Conservation (phyloP, 2,888 invertebrate genomes). For the Drosophila monieri region DNA sequence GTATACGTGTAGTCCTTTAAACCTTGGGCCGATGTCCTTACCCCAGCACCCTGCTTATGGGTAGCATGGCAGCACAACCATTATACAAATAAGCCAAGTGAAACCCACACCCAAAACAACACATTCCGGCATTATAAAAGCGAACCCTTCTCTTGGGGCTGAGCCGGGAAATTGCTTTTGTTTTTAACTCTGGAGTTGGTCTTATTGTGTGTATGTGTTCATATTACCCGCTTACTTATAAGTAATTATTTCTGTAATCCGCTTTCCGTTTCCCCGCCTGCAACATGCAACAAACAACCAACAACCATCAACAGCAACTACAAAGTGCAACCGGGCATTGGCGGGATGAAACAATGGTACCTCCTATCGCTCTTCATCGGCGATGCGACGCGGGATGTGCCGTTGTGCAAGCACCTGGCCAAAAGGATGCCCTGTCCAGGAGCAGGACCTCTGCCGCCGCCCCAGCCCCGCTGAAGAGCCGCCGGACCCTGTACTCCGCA, state of each 20-base stretch:
- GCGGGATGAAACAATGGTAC: conserved; percentile 91
- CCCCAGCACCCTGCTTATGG: not conserved
- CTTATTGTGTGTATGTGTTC: conserved; percentile 38
- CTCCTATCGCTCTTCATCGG: conserved; percentile 93
- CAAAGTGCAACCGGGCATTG: conserved; percentile 88
- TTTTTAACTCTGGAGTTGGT: conserved; percentile 33
- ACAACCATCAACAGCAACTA: conserved; percentile 86
- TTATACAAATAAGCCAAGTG: conserved; percentile 11
- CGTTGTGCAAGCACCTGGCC: conserved; percentile 91
- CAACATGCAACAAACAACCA: conserved; percentile 19
- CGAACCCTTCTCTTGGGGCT: conserved; percentile 12
- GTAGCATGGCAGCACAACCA: conserved; percentile 1
- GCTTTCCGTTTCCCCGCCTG: conserved; percentile 61
- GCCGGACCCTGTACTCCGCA: conserved; percentile 29
- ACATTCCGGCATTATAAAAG: conserved; percentile 5
- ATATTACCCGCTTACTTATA: conserved; percentile 76
- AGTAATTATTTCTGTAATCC: conserved; percentile 82
- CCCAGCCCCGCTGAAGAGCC: conserved; percentile 73
- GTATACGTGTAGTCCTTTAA: not conserved
- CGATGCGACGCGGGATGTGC: conserved; percentile 92
- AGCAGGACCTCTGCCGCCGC: conserved; percentile 80
- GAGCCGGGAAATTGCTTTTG: conserved; percentile 30
- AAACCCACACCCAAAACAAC: conserved; percentile 1
- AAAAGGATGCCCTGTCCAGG: conserved; percentile 87
- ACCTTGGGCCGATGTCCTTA: not conserved